These are phyloP conservation scores for Campoletis raptor DNA, from an alignment of 2,888 invertebrate genomes.

Conservation along the genomic window DNA sequence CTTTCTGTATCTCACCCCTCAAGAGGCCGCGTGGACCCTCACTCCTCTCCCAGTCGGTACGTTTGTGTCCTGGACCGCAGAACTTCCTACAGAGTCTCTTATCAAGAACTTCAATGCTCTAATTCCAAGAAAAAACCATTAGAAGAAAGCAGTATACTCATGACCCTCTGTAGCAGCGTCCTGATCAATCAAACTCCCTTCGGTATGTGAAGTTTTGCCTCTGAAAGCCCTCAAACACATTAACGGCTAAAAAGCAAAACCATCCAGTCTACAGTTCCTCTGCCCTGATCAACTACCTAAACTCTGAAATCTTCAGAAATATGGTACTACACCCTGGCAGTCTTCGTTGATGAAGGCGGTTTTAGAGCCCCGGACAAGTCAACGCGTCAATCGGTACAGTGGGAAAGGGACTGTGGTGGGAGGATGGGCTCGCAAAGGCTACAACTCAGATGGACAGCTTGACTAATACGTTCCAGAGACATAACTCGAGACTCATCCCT, in stretches of 20 bases:
- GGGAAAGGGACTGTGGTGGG: conserved; percentile 31
- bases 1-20: conserved; percentile 30
- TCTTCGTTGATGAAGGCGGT: conserved; percentile 20
- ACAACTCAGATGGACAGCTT: conserved; percentile 74
- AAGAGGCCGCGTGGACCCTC: conserved; percentile 15
- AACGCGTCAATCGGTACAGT: conserved; percentile 13
- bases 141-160: conserved; percentile 4
- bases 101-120: conserved; percentile 27
- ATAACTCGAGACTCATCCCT: conserved; percentile 39
- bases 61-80: conserved; percentile 52
- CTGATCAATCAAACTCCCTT: conserved; percentile 56
- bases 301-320: conserved; percentile 70
- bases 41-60: conserved; percentile 15
- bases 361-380: conserved; percentile 13
- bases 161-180: neutral
- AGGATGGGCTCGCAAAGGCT: conserved; percentile 63
- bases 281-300: conserved; percentile 59
- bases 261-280: neutral
- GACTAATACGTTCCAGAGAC: conserved; percentile 75
- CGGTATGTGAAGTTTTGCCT: conserved; percentile 15
- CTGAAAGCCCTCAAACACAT: neutral
- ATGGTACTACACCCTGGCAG: conserved; percentile 73
- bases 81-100: conserved; percentile 22
- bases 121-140: conserved; percentile 17
- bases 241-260: conserved; percentile 17